phyloP scores from a whole-genome alignment of 2,113 vertebrate species.

The Urocynchramus pylzowi region DNA sequence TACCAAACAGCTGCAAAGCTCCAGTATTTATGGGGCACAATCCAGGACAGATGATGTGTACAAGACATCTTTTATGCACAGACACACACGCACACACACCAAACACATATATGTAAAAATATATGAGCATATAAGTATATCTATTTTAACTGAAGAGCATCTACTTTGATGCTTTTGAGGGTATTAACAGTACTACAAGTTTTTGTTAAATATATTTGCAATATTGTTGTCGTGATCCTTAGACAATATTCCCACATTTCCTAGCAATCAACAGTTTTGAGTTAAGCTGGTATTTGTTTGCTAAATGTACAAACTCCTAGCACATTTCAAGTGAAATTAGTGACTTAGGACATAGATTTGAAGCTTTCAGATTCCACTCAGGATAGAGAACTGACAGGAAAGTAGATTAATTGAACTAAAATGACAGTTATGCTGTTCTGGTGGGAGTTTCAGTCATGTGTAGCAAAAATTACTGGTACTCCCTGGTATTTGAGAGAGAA shows the following conservation, averaged over 20 bases:
- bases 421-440: neutral
- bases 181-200: neutral
- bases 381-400: neutral
- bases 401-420: neutral
- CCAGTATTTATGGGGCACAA: neutral
- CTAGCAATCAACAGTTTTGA: neutral
- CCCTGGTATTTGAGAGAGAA: neutral
- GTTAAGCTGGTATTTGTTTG: neutral
- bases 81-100: neutral
- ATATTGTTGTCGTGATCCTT: neutral
- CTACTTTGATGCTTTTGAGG: neutral
- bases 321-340: neutral
- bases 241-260: neutral
- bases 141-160: neutral
- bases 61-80: neutral
- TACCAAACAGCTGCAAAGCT: neutral
- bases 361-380: neutral
- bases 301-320: neutral
- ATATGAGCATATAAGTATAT: neutral
- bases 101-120: neutral
- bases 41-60: neutral
- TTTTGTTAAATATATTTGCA: neutral
- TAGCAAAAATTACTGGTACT: neutral
- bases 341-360: neutral
- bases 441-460: neutral